Evolutionary conservation across 2,888 invertebrate species (phyloP).

Genomic region (Norana najaformis): DNA sequence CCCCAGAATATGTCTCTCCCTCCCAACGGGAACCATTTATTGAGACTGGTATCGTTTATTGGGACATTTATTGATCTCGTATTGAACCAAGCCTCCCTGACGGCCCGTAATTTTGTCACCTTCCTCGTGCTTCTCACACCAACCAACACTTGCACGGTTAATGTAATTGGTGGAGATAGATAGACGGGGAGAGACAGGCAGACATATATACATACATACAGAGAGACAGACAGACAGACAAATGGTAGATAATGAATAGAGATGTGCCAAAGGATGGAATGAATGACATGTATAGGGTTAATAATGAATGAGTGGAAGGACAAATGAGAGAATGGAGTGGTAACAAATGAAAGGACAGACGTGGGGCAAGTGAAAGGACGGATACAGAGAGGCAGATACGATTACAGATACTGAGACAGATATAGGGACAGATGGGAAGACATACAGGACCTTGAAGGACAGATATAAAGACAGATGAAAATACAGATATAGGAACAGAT

Average conservation of each 20-base stretch:
- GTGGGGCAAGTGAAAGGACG: too few species aligned
- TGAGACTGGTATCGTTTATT: neutral
- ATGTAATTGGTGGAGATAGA: neutral
- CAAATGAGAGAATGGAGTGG: too few species aligned
- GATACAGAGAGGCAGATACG: too few species aligned
- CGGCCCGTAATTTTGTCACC: conserved; percentile 6
- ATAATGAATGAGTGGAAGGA: too few species aligned
- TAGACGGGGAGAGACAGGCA: neutral
- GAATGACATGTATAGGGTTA: neutral
- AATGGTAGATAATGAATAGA: neutral
- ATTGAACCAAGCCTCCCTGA: neutral
- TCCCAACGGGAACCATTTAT: neutral
- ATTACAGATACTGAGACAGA: too few species aligned
- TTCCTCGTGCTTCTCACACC: neutral
- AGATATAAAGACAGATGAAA: neutral
- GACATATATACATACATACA: neutral
- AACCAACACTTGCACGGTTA: neutral
- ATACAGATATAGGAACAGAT: neutral
- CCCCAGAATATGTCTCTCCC: neutral
- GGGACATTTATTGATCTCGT: conserved; percentile 1
- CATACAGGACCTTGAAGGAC: too few species aligned
- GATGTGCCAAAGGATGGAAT: neutral
- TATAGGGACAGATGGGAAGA: too few species aligned
- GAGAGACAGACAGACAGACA: neutral
- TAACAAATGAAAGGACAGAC: too few species aligned